These are phyloP conservation scores for Microtus oregoni DNA, from an alignment of 2,113 vertebrate species.

Conservation along the genomic window DNA sequence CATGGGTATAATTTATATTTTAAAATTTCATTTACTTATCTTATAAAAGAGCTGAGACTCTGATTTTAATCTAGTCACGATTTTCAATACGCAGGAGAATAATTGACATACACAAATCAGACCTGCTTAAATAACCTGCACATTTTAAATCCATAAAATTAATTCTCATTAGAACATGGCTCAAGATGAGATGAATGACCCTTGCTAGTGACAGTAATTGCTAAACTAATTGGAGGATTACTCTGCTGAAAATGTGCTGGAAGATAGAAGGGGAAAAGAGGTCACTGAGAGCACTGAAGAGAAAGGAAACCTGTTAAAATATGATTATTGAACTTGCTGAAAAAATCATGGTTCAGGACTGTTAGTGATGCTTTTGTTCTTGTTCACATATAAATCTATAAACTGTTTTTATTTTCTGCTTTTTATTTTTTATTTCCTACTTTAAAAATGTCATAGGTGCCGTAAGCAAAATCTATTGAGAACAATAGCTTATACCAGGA, in stretches of 20 bases:
- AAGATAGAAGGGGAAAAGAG: not conserved
- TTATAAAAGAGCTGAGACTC: conserved; percentile 41
- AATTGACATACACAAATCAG: not conserved
- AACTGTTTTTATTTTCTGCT: conserved; percentile 6
- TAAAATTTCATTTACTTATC: conserved; percentile 44
- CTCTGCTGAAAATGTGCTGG: conserved; percentile 10
- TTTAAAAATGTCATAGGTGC: not conserved
- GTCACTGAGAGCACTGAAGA: not conserved
- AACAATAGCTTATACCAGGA: not conserved
- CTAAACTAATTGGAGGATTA: conserved; percentile 42
- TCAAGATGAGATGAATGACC: conserved; percentile 55
- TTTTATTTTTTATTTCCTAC: not conserved
- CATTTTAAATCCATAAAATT: conserved; percentile 70
- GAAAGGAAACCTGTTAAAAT: not conserved
- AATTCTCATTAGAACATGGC: conserved; percentile 56
- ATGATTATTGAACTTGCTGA: not conserved
- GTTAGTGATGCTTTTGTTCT: not conserved
- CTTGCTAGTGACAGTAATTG: conserved; percentile 43
- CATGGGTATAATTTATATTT: conserved; percentile 45
- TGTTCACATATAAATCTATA: not conserved
- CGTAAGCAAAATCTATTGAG: conserved; percentile 3
- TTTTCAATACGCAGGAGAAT: conserved; percentile 42
- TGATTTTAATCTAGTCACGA: conserved; percentile 56
- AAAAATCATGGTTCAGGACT: conserved; percentile 14
- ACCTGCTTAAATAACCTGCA: conserved; percentile 53